Base-by-base conservation (phyloP, 2,888 invertebrate genomes). In the Ennomos erosarius region DNA sequence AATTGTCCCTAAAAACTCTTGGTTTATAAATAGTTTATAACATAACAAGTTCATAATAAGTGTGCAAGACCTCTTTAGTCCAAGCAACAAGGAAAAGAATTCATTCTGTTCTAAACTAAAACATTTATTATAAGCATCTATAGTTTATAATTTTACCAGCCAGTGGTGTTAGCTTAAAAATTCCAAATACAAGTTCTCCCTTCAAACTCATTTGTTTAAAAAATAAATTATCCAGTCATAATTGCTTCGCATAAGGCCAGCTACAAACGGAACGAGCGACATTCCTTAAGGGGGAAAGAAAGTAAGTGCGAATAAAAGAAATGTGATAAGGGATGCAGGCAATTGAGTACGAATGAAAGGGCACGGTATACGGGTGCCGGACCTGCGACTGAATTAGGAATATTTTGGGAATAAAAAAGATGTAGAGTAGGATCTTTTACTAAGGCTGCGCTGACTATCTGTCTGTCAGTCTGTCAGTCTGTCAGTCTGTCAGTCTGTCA, bases 311-410 rank as follows among this genome's bases (percentile, higher is more conserved):
- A 59, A 86, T 86, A 86, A 89, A 90, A 89, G 88, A 88, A 91
- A 88, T 83, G 85, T 81, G 83, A 83, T 72, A 84, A 87, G 87
- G 87, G 88, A 85, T 84, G 84, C 83, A 81, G 79, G 85, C 88
- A 84, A 90, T 90, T 85, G 87, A 78, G 83, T 80, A 79, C 85
- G 82, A 86, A 88, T 88, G 85, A 87, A 87, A 86, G 89, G 89
- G 88, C 85, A 79, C 79, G 89, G 88, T 84, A 79, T 79, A 26
- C 76, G 88, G 88, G 87, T 84, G 79, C 79, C 77, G 59, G 59
- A 81, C 85, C 74, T 70, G 72, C 79, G 70, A 79, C 77, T 71
- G 78, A 84, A 85, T 88, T 88, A 88, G 82, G 81, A 80, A 87
- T 86, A 88, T 82, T 84, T 65, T 76, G 57, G 72, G 81, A 74